Evolutionary conservation across 1,140 invertebrate species (phyloP), one percentile per base, ranked within the genome.

Genomic region (Anoplolepis gracilipes): DNA sequence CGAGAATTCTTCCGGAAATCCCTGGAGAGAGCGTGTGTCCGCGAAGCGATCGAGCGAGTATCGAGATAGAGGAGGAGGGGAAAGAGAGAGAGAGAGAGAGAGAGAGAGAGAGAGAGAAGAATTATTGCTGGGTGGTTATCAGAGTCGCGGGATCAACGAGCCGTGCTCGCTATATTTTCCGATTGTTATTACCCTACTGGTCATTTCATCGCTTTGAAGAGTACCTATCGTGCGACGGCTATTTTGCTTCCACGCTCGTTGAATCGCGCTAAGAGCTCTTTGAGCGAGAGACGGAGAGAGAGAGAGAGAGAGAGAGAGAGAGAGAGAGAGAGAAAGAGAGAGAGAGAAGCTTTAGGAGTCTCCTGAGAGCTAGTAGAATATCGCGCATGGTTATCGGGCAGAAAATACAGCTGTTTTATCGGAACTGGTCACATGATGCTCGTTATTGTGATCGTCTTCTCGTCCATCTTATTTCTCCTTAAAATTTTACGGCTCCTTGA

Each of bases 1-100:
- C 46, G 75, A 87, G 78, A 85, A 88, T 79, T 88, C 86, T 53
- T 46, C 72, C 49, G 25, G 25, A 42, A 85, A 76, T 81, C 75
- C 70, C 81, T 33, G 69, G 82, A 67, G 70, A 49, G 87, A 88
- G 19, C 69, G 33, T 55, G 33, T 55, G 69, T 49, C 33, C 61
- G 13, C 30, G 30, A 28, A 62, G 36, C 76, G 86, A 33, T 79
- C 76, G 76, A 79, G 61, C 62, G 76, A 39, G 62, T 46, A 55
- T 78, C 75, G 59, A 78, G 39, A 19, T 19, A 49, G 11, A 77
- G 11, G n/a, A 5, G 76, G 11, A 46, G 2, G 22, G 7, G 46
- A 16, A 19, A 33, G n/a, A n/a, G n/a, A n/a, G 57, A 30, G 19
- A 30, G 19, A 16, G 25, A 25, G 2, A 36, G 36, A 46, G 57